These are phyloP conservation scores for Petrolisthes manimaculis DNA, from an alignment of 2,888 invertebrate species.

Conservation along the genomic window DNA sequence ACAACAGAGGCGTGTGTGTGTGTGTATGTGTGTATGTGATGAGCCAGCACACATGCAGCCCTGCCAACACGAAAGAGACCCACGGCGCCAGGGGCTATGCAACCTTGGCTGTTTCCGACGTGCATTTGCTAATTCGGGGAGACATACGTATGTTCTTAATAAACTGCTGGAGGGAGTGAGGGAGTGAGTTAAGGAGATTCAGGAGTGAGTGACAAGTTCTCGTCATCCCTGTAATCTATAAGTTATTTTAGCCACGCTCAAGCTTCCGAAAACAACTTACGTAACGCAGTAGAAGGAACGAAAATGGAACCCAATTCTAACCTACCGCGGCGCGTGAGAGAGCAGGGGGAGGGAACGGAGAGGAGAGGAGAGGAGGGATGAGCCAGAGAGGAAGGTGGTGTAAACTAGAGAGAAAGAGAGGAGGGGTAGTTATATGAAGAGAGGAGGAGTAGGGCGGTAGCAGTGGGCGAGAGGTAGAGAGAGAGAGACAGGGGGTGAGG, in stretches of 20 bases:
- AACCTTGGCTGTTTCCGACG: slow-evolving; percentile 53
- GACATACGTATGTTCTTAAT: not conserved
- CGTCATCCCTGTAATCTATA: not conserved
- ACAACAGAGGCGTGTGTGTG: not conserved
- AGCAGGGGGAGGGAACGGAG: not conserved
- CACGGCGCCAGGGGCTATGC: slow-evolving; percentile 39
- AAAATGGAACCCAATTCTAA: not conserved
- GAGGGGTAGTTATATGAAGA: not conserved
- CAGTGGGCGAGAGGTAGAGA: slow-evolving; percentile 5
- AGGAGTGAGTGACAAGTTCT: not conserved
- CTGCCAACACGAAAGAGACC: slow-evolving; percentile 26
- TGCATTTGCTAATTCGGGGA: slow-evolving; percentile 43
- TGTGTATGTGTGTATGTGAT: not conserved
- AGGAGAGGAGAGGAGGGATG: not conserved
- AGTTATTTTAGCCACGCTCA: not conserved
- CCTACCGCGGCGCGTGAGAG: not conserved
- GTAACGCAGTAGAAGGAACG: not conserved
- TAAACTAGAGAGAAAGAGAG: slow-evolving; percentile 4
- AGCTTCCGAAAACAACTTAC: not conserved
- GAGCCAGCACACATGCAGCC: slow-evolving; percentile 10
- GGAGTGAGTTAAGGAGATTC: too few species aligned
- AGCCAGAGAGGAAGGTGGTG: not conserved
- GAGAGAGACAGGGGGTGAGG: slow-evolving; percentile 1
- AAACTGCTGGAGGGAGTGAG: too few species aligned
- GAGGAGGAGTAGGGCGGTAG: not conserved